Percentiles rank a stretch among this genome's conserved stretches.
Conservation (phyloP, 1,140 invertebrate genomes). For the Pachypeltis micranthus region DNA sequence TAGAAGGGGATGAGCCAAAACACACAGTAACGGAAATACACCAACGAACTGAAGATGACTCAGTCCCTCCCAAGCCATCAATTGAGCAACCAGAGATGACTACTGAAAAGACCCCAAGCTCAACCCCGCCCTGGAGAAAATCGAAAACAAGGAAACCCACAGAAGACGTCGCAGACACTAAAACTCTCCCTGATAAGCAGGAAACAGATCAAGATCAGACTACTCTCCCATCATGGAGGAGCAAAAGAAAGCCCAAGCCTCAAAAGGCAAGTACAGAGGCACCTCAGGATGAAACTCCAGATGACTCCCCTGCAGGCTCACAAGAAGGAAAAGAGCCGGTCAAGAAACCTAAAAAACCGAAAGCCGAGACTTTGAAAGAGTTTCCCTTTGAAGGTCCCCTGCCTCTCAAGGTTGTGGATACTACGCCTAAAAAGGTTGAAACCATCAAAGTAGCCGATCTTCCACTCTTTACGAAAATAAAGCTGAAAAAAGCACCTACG, state of each 20-base stretch:
- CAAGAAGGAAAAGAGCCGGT: slow-evolving; percentile 4
- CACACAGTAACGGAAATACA: no score
- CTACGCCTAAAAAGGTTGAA: slow-evolving; percentile 37
- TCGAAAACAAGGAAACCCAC: slow-evolving; percentile 21
- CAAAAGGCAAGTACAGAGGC: slow-evolving; percentile 25
- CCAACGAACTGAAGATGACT: no score
- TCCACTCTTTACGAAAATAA: slow-evolving; percentile 47
- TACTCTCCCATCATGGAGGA: background rate
- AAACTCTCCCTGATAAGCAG: no score
- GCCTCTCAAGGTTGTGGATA: slow-evolving; percentile 29
- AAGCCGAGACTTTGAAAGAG: slow-evolving; percentile 10
- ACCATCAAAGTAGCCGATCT: slow-evolving; percentile 36
- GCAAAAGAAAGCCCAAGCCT: slow-evolving; percentile 26
- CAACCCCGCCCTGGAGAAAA: slow-evolving; percentile 24
- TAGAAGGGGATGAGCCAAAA: slow-evolving; percentile 31
- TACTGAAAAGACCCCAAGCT: slow-evolving; percentile 15
- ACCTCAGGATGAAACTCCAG: slow-evolving; percentile 23
- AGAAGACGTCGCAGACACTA: no score
- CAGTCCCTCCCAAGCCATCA: no score
- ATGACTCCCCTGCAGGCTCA: background rate
- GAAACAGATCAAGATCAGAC: background rate
- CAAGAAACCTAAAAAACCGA: slow-evolving; percentile 22
- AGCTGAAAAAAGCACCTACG: slow-evolving; percentile 47
- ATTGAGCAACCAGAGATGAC: no score
- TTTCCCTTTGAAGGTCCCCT: slow-evolving; percentile 24